Conservation (phyloP, 2,888 invertebrate genomes). For the Lycaena phlaeas region DNA sequence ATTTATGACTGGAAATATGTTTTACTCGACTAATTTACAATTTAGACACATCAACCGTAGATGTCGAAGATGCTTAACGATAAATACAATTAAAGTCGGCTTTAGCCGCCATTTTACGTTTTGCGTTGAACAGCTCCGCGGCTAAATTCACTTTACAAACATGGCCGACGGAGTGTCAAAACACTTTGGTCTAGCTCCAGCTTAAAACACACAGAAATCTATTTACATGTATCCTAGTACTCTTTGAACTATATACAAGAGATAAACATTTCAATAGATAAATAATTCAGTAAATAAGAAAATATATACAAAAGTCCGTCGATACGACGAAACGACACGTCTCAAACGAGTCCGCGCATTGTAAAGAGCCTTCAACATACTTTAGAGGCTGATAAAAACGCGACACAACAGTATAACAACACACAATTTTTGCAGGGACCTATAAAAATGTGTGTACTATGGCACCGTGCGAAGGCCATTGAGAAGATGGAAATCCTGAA, state of each 20-base stretch:
- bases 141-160: not conserved
- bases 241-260: constrained; percentile 23
- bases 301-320: constrained; percentile 69
- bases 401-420: constrained; percentile 33
- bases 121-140: constrained; percentile 51
- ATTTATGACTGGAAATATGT: constrained; percentile 11
- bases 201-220: constrained; percentile 56
- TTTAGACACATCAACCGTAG: not conserved
- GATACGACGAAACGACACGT: constrained; percentile 48
- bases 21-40: not conserved
- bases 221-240: constrained; percentile 23
- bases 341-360: constrained; percentile 40
- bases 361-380: constrained; percentile 49
- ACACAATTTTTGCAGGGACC: constrained; percentile 65
- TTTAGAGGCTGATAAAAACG: constrained; percentile 62
- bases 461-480: constrained; percentile 26
- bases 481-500: constrained; percentile 31
- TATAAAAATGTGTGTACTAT: constrained; percentile 67
- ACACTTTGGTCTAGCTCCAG: constrained; percentile 80
- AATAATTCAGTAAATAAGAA: constrained; percentile 42
- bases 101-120: constrained; percentile 46
- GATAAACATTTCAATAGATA: constrained; percentile 16
- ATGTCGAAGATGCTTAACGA: constrained; percentile 27
- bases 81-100: constrained; percentile 31
- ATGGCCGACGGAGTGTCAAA: constrained; percentile 56